Percentiles rank a stretch among this genome's conserved stretches.
phyloP scores from a whole-genome alignment of 2,888 invertebrate species.

The Synergus laeviventris region DNA sequence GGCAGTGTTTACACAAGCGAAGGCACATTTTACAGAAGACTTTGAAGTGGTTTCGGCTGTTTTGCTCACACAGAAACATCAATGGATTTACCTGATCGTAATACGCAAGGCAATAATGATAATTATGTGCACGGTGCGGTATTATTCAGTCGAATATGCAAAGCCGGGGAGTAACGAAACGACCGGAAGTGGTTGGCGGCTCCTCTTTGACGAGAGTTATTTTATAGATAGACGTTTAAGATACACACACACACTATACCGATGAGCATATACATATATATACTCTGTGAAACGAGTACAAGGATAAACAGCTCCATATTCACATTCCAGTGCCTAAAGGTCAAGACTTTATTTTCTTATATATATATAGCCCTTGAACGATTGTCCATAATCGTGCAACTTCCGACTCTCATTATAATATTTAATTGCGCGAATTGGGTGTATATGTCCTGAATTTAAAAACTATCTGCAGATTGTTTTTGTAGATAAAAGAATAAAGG shows the following conservation, averaged over 20 bases:
- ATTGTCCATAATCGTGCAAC: slow-evolving; percentile 14
- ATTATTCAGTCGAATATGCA: slow-evolving; percentile 49
- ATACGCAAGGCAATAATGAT: slow-evolving; percentile 62
- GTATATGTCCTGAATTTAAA: no score
- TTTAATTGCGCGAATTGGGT: background rate
- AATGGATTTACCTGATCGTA: slow-evolving; percentile 67
- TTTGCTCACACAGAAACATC: slow-evolving; percentile 53
- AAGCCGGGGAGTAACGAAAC: slow-evolving; percentile 59
- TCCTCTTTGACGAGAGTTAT: slow-evolving; percentile 45
- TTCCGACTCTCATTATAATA: background rate
- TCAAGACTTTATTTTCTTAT: background rate
- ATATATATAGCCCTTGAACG: background rate
- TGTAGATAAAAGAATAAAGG: no score
- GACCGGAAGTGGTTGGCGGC: slow-evolving; percentile 64
- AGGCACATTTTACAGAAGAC: slow-evolving; percentile 48
- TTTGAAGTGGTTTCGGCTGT: slow-evolving; percentile 61
- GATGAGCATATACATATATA: slow-evolving; percentile 26
- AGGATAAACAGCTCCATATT: slow-evolving; percentile 13
- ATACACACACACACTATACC: no score
- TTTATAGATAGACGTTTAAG: slow-evolving; percentile 36
- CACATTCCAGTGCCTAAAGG: slow-evolving; percentile 8
- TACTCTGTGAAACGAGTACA: slow-evolving; percentile 22
- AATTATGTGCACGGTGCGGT: slow-evolving; percentile 55
- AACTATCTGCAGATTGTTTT: no score
- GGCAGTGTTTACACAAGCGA: slow-evolving; percentile 7